phyloP scores from a whole-genome alignment of 2,113 vertebrate species.

The Megaceryle torquata region DNA sequence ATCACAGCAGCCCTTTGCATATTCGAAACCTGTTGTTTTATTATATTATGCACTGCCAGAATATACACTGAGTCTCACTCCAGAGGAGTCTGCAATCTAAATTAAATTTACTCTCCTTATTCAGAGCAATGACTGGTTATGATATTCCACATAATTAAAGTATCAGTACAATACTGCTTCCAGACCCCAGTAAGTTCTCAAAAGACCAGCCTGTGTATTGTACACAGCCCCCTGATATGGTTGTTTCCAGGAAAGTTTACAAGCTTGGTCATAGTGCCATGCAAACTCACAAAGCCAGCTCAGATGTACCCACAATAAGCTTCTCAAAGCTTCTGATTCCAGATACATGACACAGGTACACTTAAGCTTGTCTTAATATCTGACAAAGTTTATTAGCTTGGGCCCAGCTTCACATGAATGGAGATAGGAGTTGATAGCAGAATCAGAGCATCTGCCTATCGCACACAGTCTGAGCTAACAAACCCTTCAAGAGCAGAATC shows the following conservation, averaged over 20 bases:
- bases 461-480: background rate
- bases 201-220: background rate
- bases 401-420: background rate
- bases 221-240: background rate
- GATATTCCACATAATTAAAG: background rate
- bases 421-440: background rate
- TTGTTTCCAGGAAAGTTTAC: background rate
- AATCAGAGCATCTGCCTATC: background rate
- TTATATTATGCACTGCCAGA: background rate
- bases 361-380: background rate
- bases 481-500: background rate
- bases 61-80: background rate
- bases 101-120: background rate
- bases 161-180: background rate
- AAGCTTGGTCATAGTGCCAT: background rate
- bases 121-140: background rate
- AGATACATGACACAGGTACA: background rate
- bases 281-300: background rate
- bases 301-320: background rate
- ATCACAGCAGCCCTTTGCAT: background rate
- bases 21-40: background rate
- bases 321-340: background rate
- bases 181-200: background rate
- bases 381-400: background rate
- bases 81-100: background rate